Percentiles rank a stretch among this genome's conserved stretches.
phyloP scores from a whole-genome alignment of 2,113 vertebrate species.

The Anoplopoma fimbria region DNA sequence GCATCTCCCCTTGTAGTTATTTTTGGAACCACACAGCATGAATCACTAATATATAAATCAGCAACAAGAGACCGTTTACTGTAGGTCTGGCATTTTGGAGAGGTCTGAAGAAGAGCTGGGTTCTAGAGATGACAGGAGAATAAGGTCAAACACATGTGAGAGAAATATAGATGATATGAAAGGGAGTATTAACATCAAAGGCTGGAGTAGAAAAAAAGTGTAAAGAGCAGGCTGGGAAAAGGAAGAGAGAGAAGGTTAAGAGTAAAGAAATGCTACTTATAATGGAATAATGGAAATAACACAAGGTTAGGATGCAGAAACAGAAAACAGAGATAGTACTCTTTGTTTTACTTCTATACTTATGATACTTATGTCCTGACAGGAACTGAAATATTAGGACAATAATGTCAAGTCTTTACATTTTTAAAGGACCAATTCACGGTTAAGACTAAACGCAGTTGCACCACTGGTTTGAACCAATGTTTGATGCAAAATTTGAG shows the following conservation, averaged over 20 bases:
- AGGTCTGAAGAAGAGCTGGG: background rate
- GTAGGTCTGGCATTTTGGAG: conserved; percentile 30
- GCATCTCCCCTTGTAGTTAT: background rate
- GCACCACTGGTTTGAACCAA: background rate
- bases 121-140: conserved; percentile 6
- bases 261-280: conserved; percentile 10
- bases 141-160: conserved; percentile 16
- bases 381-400: background rate
- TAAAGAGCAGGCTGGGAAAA: conserved; percentile 1
- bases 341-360: background rate
- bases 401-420: background rate
- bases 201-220: background rate
- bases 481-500: background rate
- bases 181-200: conserved; percentile 19
- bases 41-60: conserved; percentile 21
- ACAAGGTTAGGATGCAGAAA: background rate
- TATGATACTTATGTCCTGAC: background rate
- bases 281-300: background rate
- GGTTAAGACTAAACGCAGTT: background rate
- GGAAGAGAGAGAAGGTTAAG: background rate
- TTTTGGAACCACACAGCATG: background rate
- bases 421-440: background rate
- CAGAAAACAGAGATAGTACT: background rate
- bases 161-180: conserved; percentile 33
- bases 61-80: conserved; percentile 11